Evolutionary conservation across 1,140 invertebrate species (phyloP).

Genomic region (Lethocerus indicus): DNA sequence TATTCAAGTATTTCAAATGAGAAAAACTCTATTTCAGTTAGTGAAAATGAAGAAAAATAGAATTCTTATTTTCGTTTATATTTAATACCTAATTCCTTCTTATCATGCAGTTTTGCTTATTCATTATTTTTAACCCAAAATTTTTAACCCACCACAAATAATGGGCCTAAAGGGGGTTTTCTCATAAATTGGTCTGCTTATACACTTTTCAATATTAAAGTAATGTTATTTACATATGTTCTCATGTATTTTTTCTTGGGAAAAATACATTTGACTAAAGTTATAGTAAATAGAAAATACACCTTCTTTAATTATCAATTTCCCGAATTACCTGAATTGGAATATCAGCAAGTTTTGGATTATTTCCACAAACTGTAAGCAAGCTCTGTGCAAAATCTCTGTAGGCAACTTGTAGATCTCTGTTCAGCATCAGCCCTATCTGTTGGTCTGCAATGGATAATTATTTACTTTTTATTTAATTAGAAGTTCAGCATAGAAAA

Average conservation of each 20-base stretch:
- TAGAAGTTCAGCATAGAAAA: too few relatives aligned
- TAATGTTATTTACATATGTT: too few relatives aligned
- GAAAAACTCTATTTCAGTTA: background rate
- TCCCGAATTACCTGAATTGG: slow-evolving; percentile 48
- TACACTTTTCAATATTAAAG: too few relatives aligned
- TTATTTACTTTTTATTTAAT: too few relatives aligned
- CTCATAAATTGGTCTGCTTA: too few relatives aligned
- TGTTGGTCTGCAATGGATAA: slow-evolving; percentile 61
- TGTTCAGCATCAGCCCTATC: slow-evolving; percentile 63
- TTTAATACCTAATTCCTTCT: too few relatives aligned
- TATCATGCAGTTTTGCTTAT: too few relatives aligned
- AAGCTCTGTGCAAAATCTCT: slow-evolving; percentile 51
- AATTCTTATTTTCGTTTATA: background rate
- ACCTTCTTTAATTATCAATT: background rate
- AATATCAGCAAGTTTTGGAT: slow-evolving; percentile 62
- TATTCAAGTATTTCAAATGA: background rate
- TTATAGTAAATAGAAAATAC: background rate
- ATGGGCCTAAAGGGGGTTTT: too few relatives aligned
- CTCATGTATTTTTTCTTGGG: too few relatives aligned
- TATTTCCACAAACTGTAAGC: slow-evolving; percentile 48
- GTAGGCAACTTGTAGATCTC: slow-evolving; percentile 55
- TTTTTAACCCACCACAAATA: too few relatives aligned
- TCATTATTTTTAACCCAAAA: too few relatives aligned
- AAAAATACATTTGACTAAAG: background rate
- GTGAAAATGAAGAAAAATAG: background rate